Evolutionary conservation across 2,888 invertebrate species (phyloP).

Genomic region (Aspidapion aeneum): DNA sequence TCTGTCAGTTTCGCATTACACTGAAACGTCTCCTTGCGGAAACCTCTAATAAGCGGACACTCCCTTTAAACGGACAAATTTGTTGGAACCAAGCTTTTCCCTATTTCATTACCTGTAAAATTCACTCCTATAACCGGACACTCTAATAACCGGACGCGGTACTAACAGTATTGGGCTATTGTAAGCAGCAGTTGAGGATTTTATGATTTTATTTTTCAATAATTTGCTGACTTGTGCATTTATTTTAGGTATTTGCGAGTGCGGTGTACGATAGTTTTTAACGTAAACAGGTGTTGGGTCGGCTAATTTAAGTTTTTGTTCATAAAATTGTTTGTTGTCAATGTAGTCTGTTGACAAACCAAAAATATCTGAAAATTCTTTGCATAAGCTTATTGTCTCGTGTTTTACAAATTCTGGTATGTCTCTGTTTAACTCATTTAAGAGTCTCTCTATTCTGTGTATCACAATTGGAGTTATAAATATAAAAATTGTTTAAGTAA

Average conservation of each 20-base stretch:
- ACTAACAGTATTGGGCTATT: too few relatives aligned
- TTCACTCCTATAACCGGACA: too few relatives aligned
- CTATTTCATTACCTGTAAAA: too few relatives aligned
- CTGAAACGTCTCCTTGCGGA: too few relatives aligned
- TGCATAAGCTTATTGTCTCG: slow-evolving; percentile 5
- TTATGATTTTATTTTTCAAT: slow-evolving; percentile 25
- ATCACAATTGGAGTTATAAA: neutral
- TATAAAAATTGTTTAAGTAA: neutral
- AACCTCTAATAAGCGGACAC: too few relatives aligned
- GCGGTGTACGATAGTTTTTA: slow-evolving; percentile 27
- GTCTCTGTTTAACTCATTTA: slow-evolving; percentile 6
- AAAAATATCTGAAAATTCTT: slow-evolving; percentile 24
- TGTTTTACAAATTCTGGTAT: slow-evolving; percentile 4
- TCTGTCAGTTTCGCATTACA: too few relatives aligned
- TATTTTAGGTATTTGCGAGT: slow-evolving; percentile 23
- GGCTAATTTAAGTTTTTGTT: slow-evolving; percentile 23
- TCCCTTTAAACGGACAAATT: too few relatives aligned
- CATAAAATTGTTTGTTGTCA: slow-evolving; percentile 28
- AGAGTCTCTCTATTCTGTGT: neutral
- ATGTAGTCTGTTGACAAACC: slow-evolving; percentile 22
- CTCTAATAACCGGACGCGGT: too few relatives aligned
- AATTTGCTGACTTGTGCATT: slow-evolving; percentile 23
- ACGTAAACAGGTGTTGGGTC: slow-evolving; percentile 25
- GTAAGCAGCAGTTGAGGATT: too few relatives aligned
- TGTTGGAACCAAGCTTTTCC: too few relatives aligned